Percentiles rank a stretch among this genome's conserved stretches.
Evolutionary conservation across 2,797 vertebrate genomes (phyloP).

Genomic region (Rousettus madagascariensis): DNA sequence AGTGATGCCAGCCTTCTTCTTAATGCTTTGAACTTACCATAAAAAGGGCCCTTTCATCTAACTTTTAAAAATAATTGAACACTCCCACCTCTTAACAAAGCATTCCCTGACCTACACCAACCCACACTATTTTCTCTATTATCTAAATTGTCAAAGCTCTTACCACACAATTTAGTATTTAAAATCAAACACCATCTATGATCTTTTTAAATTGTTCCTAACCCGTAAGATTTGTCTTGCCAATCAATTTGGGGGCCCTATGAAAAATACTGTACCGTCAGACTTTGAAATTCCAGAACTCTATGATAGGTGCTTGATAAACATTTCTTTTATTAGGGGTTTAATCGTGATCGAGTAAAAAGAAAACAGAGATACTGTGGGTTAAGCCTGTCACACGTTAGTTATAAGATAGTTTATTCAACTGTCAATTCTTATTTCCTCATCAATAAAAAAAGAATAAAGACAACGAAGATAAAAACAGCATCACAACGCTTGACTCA

Average conservation of each 20-base stretch:
- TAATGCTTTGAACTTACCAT: not conserved
- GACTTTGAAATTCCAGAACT: not conserved
- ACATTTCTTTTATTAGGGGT: not conserved
- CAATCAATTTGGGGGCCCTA: not conserved
- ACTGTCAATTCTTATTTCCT: not conserved
- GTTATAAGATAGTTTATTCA: not conserved
- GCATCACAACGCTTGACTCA: not conserved
- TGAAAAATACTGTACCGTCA: not conserved
- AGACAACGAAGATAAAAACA: not conserved
- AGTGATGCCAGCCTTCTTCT: not conserved
- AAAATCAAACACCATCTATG: not conserved
- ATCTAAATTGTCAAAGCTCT: not conserved
- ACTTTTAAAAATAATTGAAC: not conserved
- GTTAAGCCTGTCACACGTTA: not conserved
- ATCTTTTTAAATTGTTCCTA: not conserved
- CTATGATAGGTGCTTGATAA: not conserved
- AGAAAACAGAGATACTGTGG: not conserved
- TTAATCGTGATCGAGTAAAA: not conserved
- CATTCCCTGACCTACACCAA: not conserved
- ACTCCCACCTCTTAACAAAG: not conserved
- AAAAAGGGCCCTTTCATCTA: not conserved
- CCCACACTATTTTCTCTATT: not conserved
- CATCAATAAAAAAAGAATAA: not conserved
- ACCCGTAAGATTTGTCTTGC: not conserved
- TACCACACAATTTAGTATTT: not conserved